Evolutionary conservation across 2,888 invertebrate genomes (phyloP), one percentile per base, ranked within the genome.

Genomic region (Polyploca ridens): DNA sequence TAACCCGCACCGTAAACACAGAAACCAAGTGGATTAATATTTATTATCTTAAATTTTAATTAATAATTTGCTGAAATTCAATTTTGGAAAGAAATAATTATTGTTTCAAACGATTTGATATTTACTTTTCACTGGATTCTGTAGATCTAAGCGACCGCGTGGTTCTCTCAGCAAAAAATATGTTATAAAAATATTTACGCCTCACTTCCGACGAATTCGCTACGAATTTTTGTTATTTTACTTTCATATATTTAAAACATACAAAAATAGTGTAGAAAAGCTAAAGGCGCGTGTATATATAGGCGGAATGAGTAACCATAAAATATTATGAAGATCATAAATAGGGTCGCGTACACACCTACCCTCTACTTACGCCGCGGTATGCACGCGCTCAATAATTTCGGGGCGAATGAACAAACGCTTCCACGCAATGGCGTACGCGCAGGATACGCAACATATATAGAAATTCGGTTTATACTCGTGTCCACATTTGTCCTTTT

Each of bases 121-220:
- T 16, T 54, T 10, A 19, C 14, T n/a, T 16, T 49, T 49, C 1
- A 49, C 54, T 19, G 16, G 10, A 10, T 54, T 54, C 14, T 10
- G 10, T n/a, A 49, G 3, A 16, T 16, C 49, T 16, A 49, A 49
- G 6, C 49, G 6, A 49, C 19, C 59, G 62, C 64, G 63, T 63
- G 62, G 16, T 16, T 63, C 64, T 49, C 66, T 69, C 71, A 76
- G 75, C 77, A 79, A 79, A 81, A 79, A 74, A 72, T 77, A 79
- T 73, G 72, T 72, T 81, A 78, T 72, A 78, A 81, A 81, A 79
- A 78, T 77, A 78, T 75, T 54, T 10, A 49, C 49, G 44, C 69
- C 63, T 70, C 66, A 59, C 62, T 19, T 58, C 58, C 58, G 27
- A 27, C 63, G 33, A 66, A 46, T 61, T 61, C 62, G 38, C 14